Base-by-base conservation (phyloP, 2,888 invertebrate genomes). In the Dioctria linearis region DNA sequence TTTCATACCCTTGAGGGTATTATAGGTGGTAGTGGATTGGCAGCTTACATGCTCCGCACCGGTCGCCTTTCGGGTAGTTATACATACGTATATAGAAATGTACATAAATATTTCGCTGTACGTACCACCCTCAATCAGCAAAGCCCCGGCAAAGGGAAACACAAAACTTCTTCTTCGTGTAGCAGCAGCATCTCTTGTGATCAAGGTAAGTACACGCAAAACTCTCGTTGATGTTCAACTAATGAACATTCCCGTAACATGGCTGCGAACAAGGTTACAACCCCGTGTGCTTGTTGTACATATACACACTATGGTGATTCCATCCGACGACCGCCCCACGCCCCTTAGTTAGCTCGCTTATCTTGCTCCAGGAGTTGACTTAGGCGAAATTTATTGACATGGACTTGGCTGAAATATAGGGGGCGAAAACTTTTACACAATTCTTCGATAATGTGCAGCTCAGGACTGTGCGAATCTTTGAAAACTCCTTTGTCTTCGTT, bases 221-320 rank as follows among this genome's bases (percentile, higher is more conserved):
- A 76, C 76, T 76, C 63, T 63, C 59, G 73, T 63, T 49, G 76
- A 63, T 63, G 63, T 46, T 76, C 49, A 46, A 61, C 76, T 76
- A 76, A 76, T 76, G 76, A 76, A 76, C 76, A 76, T 76, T 40
- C 63, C 76, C 39, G 42, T 76, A 76, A 76, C 76, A 76, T 63
- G 63, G 11, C 76, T 51, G 63, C 40, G 63, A 76, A 63, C 49
- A 76, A 63, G 63, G 57, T 76, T 76, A 76, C 76, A 76, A 76
- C 49, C 49, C 71, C 13, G 57, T 40, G 71, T 25, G 25, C 4
- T 63, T 6, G 73, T 25, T 75, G 73, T 42, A 63, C 11, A 25
- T 25, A 25, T 25, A 25, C 25, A 25, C 25, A 25, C 25, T 25
- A 25, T 25, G 25, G 25, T 40, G 5, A 63, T 39, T 63, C 51